Percentiles rank a stretch among this genome's conserved stretches.
phyloP scores from a whole-genome alignment of 2,888 invertebrate genomes.

The Dugesia japonica region DNA sequence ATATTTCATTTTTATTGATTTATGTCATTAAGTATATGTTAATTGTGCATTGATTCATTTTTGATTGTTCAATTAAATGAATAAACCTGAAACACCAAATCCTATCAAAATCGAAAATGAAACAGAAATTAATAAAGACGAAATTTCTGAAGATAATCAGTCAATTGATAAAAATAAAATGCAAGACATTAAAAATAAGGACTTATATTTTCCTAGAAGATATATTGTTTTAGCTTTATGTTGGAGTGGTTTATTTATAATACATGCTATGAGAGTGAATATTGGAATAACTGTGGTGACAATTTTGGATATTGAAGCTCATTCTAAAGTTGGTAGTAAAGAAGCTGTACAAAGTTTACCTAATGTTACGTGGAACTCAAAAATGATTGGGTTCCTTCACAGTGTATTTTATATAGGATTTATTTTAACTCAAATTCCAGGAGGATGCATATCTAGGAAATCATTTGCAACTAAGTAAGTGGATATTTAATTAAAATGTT shows the following conservation, averaged over 20 bases:
- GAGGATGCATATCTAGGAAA: constrained; percentile 41
- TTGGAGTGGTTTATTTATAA: constrained; percentile 41
- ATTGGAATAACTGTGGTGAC: constrained; percentile 42
- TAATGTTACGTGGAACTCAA: constrained; percentile 39
- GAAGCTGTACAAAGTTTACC: constrained; percentile 38
- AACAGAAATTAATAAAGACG: neutral
- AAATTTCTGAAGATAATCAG: neutral
- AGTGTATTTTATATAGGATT: constrained; percentile 43
- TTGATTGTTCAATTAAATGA: neutral
- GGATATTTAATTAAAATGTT: neutral
- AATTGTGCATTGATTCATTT: neutral
- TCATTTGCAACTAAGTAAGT: constrained; percentile 41
- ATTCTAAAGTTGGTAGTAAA: constrained; percentile 38
- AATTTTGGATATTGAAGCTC: constrained; percentile 39
- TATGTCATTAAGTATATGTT: neutral
- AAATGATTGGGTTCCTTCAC: constrained; percentile 42
- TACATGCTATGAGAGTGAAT: constrained; percentile 43
- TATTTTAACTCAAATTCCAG: constrained; percentile 42
- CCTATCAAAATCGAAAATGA: neutral
- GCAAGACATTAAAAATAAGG: neutral
- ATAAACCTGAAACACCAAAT: neutral
- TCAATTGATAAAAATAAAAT: neutral
- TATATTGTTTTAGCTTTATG: constrained; percentile 38
- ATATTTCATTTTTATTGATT: constrained; percentile 17
- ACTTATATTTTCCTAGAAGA: constrained; percentile 37